Conservation (phyloP, 2,113 vertebrate genomes). For the Caranx ignobilis region DNA sequence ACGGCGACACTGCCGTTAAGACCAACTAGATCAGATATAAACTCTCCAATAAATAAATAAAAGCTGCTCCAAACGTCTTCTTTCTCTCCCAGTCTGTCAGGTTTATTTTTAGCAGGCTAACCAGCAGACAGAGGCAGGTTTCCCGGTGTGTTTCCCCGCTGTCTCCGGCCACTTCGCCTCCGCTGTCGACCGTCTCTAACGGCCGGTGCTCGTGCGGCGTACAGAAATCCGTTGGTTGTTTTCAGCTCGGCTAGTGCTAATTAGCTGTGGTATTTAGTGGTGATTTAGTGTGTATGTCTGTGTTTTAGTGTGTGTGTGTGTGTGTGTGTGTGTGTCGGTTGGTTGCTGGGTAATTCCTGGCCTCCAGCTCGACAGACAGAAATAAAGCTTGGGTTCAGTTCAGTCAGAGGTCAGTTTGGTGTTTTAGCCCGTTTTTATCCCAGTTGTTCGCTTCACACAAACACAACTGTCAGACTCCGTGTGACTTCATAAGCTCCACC, state of each 20-base stretch:
- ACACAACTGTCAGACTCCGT: too few relatives aligned
- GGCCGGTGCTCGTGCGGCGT: too few relatives aligned
- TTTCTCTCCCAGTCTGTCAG: conserved; percentile 9
- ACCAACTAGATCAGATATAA: not conserved
- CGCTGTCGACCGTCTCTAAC: too few relatives aligned
- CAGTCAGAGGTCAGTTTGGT: conserved; percentile 38
- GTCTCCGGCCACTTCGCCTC: conserved; percentile 3
- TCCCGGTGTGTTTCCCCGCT: not conserved
- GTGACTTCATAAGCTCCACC: too few relatives aligned
- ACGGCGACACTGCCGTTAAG: too few relatives aligned
- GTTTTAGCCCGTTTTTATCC: not conserved
- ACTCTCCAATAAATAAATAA: not conserved
- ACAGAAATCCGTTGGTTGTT: not conserved
- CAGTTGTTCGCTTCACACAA: too few relatives aligned
- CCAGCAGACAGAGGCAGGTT: conserved; percentile 28
- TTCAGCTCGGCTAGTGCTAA: not conserved
- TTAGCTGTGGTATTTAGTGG: not conserved
- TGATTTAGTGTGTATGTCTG: not conserved
- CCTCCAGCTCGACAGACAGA: conserved; percentile 47
- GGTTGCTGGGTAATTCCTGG: conserved; percentile 54
- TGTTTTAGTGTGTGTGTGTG: conserved; percentile 12
- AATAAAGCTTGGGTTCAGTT: conserved; percentile 32
- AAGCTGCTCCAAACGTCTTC: conserved; percentile 2
- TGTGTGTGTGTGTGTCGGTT: conserved; percentile 13
- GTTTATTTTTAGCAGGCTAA: conserved; percentile 66